Base-by-base conservation (phyloP, 1,140 invertebrate species). In the Anoplolepis gracilipes region DNA sequence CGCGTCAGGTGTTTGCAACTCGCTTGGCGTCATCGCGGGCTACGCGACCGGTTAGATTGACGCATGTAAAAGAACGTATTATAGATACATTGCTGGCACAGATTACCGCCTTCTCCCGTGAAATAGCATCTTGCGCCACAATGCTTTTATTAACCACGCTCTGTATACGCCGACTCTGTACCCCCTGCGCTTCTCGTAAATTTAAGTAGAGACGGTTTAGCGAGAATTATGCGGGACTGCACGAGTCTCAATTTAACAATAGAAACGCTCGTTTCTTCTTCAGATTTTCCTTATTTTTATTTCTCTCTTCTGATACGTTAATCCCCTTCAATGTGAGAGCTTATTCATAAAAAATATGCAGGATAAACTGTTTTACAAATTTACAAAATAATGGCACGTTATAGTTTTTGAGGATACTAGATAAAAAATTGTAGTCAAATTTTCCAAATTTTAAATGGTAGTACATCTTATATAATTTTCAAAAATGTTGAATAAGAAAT, bases 1-100 rank as follows among this genome's bases (percentile, higher is more conserved):
- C 53, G 92, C 87, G 92, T 91, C 92, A 90, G 91, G 92, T 91
- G 91, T 88, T 92, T 91, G 88, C 87, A 84, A 75, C 78, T 90
- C 88, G 88, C 88, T 86, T 90, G 77, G 36, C 92, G 81, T 87
- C 91, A 85, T 85, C 87, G 72, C 42, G 82, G 61, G 65, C 28
- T 62, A 65, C 33, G 86, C 30, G 49, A 36, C 64, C 19, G 30
- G 16, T 11, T 62, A 61, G 22, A 72, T 70, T 42, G 78, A 59
- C 78, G 65, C 19, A 11, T 25, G 22, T 59, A 25, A 53, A 64
- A 53, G 61, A 85, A 77, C 73, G 42, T 28, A 33, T 64, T 62
- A 25, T 53, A 49, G 25, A 55, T 33, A n/a, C 39, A 46, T 36
- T 16, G 78, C 53, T 28, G 62, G 53, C 33, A 49, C 69, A 55